Evolutionary conservation across 2,797 vertebrate genomes (phyloP).

Genomic region (Gymnocypris eckloni): DNA sequence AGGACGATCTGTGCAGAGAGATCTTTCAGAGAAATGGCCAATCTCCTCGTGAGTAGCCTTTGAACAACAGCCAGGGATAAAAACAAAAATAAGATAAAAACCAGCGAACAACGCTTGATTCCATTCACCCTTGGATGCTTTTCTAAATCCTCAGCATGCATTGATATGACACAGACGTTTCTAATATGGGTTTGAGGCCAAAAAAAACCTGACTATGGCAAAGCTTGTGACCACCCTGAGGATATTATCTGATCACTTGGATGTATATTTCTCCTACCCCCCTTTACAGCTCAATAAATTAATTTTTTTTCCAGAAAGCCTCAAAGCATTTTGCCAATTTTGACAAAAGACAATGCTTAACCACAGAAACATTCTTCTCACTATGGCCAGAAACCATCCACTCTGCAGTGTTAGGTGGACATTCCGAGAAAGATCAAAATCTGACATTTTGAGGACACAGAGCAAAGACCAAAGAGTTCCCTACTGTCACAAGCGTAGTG

Average conservation of each 20-base stretch:
- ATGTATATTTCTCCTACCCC: conserved; percentile 29
- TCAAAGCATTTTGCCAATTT: conserved; percentile 21
- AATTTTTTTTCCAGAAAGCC: conserved; percentile 33
- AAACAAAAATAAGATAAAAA: conserved; percentile 39
- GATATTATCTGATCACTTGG: conserved; percentile 47
- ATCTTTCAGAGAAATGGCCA: conserved; percentile 6
- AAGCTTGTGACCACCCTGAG: conserved; percentile 30
- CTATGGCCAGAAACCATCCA: conserved; percentile 36
- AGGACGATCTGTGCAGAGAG: conserved; percentile 25
- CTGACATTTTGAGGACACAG: conserved; percentile 56
- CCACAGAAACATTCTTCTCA: conserved; percentile 32
- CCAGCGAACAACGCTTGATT: conserved; percentile 19
- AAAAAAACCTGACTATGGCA: conserved; percentile 36
- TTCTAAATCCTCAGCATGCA: conserved; percentile 37
- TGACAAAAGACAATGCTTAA: conserved; percentile 25
- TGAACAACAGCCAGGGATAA: conserved; percentile 15
- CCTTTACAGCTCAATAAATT: conserved; percentile 36
- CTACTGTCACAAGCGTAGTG: neutral
- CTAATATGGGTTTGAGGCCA: conserved; percentile 37
- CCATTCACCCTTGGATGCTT: conserved; percentile 21
- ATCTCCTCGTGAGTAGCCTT: conserved; percentile 26
- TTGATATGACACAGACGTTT: conserved; percentile 34
- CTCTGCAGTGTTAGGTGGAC: conserved; percentile 38
- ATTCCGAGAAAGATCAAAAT: conserved; percentile 32
- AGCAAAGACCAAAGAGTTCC: conserved; percentile 24